Conservation (phyloP, 1,140 invertebrate species). For the Homarus americanus region DNA sequence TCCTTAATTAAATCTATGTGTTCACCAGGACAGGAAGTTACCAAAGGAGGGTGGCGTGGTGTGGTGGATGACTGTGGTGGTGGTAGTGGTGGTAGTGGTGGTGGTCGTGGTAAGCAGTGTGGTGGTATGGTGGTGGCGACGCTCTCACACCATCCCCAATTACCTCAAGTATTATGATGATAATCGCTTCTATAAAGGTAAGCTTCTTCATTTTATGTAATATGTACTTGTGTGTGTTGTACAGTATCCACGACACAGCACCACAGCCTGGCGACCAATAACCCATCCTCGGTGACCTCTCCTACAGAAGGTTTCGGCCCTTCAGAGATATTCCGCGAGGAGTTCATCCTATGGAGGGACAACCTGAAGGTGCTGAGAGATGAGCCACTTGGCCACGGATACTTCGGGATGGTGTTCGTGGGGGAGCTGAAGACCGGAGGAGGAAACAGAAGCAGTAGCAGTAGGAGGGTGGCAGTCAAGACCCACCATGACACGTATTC, state of each 20-base stretch:
- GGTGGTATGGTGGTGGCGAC: slow-evolving; percentile 2
- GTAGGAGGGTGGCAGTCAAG: slow-evolving; percentile 50
- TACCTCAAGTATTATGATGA: neutral
- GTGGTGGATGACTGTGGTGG: neutral
- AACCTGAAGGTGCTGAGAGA: neutral
- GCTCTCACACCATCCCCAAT: neutral
- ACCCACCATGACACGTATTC: slow-evolving; percentile 12
- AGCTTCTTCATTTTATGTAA: too few relatives aligned
- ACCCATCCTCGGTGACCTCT: too few relatives aligned
- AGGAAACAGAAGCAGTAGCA: too few relatives aligned
- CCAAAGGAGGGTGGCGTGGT: neutral
- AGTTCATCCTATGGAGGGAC: slow-evolving; percentile 1
- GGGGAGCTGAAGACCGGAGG: slow-evolving; percentile 23
- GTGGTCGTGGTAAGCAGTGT: neutral
- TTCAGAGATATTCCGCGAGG: neutral
- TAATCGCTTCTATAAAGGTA: slow-evolving; percentile 18
- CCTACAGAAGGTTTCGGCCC: slow-evolving; percentile 14
- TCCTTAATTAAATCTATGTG: neutral
- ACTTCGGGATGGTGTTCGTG: slow-evolving; percentile 28
- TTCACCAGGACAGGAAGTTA: neutral
- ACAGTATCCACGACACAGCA: too few relatives aligned
- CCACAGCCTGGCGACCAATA: too few relatives aligned
- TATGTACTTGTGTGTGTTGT: too few relatives aligned
- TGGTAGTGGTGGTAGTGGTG: slow-evolving; percentile 11
- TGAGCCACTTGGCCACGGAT: slow-evolving; percentile 7